Base-by-base conservation (phyloP, 2,888 invertebrate species). In the Atethmia centrago region DNA sequence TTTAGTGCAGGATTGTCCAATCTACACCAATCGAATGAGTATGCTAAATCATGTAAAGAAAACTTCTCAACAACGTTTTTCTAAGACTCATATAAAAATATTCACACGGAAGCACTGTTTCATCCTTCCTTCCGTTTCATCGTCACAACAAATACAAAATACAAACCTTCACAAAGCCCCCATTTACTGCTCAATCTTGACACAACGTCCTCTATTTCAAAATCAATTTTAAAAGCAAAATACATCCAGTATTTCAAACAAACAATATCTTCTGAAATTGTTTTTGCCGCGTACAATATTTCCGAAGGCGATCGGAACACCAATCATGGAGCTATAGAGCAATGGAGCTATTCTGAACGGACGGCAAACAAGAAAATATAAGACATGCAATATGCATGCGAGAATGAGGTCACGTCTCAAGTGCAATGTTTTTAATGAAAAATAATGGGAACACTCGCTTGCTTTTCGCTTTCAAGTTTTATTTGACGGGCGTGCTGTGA, bases 141-240 rank as follows among this genome's bases (percentile, higher is more conserved):
- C 31, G 42, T 19, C 58, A 55, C 81, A 61, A 68, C 74, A 76
- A 85, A 68, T 55, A 85, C 83, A 66, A 71, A 77, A 66, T 68
- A 58, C 64, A 47, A 49, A 21, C 53, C 66, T n/a, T 55, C 72
- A 75, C 84, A 85, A 83, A 83, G 74, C 80, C 49, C 53, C 64
- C 72, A 85, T 79, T 79, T 69, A 68, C 68, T 71, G 58, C 70
- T 71, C 86, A 87, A 80, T 85, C 85, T 87, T 85, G 87, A 87
- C 84, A 87, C 87, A 85, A 68, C 77, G 80, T 72, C 86, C 65
- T 76, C 84, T 79, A 83, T 78, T 87, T 85, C 78, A 77, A 87
- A 85, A 85, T 85, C 85, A 85, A 87, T 85, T 85, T 85, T 79
- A 80, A 85, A 87, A 85, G 78, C 78, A 87, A 85, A 87, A 85